A percentile compares a stretch with the other conserved stretches of the same genome.
These are phyloP conservation scores for Trissolcus japonicus DNA, from an alignment of 2,888 invertebrate genomes.

Conservation along the genomic window DNA sequence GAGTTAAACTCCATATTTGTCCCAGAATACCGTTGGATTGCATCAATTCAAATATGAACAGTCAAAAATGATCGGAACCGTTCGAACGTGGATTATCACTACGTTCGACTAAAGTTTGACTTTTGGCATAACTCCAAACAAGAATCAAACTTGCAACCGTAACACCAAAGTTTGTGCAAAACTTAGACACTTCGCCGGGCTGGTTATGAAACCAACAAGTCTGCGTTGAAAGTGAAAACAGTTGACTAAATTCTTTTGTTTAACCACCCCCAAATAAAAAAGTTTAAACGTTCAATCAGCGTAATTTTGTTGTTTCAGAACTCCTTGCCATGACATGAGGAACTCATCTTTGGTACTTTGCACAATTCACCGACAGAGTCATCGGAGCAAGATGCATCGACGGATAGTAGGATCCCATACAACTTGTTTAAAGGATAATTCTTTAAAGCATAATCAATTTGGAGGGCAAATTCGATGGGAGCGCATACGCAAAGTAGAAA, in stretches of 20 bases:
- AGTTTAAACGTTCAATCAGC: too few species aligned
- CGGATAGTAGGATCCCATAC: neutral
- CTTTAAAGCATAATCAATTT: neutral
- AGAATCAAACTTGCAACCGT: constrained; percentile 45
- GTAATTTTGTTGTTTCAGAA: too few species aligned
- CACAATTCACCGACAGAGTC: too few species aligned
- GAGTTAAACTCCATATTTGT: too few species aligned
- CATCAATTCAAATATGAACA: neutral
- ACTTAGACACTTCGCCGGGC: constrained; percentile 33
- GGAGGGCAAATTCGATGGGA: constrained; percentile 7
- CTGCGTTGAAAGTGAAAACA: constrained; percentile 11
- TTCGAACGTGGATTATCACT: constrained; percentile 43
- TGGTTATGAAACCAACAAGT: constrained; percentile 35
- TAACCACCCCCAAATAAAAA: too few species aligned
- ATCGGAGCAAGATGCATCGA: too few species aligned
- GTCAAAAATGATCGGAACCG: constrained; percentile 1
- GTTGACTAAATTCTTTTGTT: neutral
- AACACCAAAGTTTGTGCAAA: constrained; percentile 30
- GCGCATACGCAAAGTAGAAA: constrained; percentile 19
- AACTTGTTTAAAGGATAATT: too few species aligned
- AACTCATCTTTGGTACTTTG: too few species aligned
- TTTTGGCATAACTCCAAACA: constrained; percentile 52
- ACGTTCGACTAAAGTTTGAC: constrained; percentile 49
- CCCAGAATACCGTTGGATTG: too few species aligned
- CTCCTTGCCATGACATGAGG: too few species aligned